A percentile compares a stretch with the other conserved stretches of the same genome.
phyloP scores from a whole-genome alignment of 2,113 vertebrate species.

The Lagopus muta region DNA sequence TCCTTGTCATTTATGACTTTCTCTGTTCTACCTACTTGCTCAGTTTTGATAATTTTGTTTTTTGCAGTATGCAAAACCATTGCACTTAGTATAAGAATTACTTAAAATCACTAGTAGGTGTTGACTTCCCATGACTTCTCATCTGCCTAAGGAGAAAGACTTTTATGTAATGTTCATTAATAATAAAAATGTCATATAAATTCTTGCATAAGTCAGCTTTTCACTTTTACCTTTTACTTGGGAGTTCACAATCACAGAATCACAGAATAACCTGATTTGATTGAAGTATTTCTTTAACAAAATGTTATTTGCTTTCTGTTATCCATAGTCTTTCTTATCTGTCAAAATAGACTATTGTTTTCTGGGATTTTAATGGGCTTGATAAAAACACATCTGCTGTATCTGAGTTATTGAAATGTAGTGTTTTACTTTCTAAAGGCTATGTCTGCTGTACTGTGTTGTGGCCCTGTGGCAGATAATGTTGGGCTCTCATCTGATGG shows the following conservation, averaged over 20 bases:
- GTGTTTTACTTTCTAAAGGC: slow-evolving; percentile 82
- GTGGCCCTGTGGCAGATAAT: slow-evolving; percentile 97
- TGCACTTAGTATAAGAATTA: neutral
- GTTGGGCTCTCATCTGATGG: slow-evolving; percentile 98
- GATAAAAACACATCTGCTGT: neutral
- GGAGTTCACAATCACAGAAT: neutral
- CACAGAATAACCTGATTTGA: neutral
- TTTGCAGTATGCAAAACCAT: neutral
- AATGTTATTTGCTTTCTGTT: neutral
- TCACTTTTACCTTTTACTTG: neutral
- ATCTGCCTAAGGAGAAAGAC: neutral
- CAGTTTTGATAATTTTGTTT: neutral
- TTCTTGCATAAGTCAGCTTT: neutral
- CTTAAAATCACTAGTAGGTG: neutral
- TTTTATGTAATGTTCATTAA: neutral
- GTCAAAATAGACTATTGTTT: neutral
- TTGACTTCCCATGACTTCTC: neutral
- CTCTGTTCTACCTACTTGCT: neutral
- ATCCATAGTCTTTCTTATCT: neutral
- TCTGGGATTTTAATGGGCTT: neutral
- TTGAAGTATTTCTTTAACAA: neutral
- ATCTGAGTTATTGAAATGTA: slow-evolving; percentile 26
- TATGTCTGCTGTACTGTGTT: slow-evolving; percentile 98
- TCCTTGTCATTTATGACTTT: neutral
- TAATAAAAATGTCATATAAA: neutral